Evolutionary conservation across 1,140 invertebrate species (phyloP), one percentile per base, ranked within the genome.

Genomic region (Hermetia illucens): DNA sequence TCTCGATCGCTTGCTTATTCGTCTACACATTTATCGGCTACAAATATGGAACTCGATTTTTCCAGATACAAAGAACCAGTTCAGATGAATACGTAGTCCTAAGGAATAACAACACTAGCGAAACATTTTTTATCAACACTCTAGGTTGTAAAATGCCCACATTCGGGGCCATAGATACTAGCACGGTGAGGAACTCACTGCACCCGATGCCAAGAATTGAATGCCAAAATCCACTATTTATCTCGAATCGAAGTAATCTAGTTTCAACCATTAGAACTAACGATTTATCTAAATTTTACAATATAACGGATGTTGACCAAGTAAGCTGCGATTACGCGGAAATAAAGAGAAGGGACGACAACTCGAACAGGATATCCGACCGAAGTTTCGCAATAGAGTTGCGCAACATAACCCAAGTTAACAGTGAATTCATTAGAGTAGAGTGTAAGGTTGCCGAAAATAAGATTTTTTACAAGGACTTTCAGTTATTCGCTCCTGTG

Each of bases 81-180:
- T n/a, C n/a, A n/a, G n/a, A n/a, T n/a, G n/a, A n/a, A n/a, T n/a
- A n/a, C n/a, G n/a, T n/a, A n/a, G n/a, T n/a, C n/a, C n/a, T n/a
- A n/a, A n/a, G n/a, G n/a, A n/a, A n/a, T n/a, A 17, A 56, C 3
- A 55, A 54, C 21, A 34, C 45, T n/a, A 58, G 30, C 2, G 50
- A 54, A 41, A 36, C 63, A 43, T 71, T 64, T 31, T 70, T 71
- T 12, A 73, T 89, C n/a, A 69, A 77, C 44, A 84, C 77, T 2
- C 60, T 69, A 6, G 79, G 82, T 16, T 92, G 88, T 53, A 72
- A 74, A 4, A 85, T 91, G 45, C 82, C 85, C 1, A 71, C 74
- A 8, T 65, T 90, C 36, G 72, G 79, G 44, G 74, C 82, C 0
- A 74, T 74, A 34, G 79, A 88, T 54, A 54, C 31, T 20, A 64